A percentile compares a stretch with the other conserved stretches of the same genome.
These are phyloP conservation scores for Sylvia borin DNA, from an alignment of 2,797 vertebrate species.

Conservation along the genomic window DNA sequence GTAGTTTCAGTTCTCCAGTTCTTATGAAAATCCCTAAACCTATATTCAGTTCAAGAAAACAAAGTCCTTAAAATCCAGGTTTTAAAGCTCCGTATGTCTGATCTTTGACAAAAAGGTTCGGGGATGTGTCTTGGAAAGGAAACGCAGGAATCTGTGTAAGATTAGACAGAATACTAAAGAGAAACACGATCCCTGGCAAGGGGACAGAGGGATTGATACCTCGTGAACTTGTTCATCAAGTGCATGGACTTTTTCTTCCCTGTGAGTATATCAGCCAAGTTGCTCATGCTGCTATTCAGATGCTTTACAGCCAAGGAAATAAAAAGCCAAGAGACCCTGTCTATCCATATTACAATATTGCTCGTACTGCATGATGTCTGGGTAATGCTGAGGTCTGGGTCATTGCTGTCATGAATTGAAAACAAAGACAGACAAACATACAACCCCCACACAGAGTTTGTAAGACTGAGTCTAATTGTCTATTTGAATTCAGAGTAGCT, in stretches of 20 bases:
- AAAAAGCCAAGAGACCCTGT: background rate
- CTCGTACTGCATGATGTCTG: background rate
- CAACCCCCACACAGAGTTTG: background rate
- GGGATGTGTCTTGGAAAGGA: background rate
- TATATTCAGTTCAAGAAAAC: background rate
- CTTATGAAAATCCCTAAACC: background rate
- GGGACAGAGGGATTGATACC: background rate
- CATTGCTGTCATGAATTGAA: background rate
- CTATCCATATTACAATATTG: background rate
- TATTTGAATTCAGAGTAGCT: background rate
- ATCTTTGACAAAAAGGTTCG: background rate
- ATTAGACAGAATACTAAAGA: conserved; percentile 5
- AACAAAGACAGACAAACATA: background rate
- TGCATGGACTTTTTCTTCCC: background rate
- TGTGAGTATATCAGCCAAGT: background rate
- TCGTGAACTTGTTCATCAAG: background rate
- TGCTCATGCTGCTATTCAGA: background rate
- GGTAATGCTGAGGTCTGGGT: background rate
- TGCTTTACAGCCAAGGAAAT: background rate
- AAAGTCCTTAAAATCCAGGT: background rate
- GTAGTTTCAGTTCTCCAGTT: background rate
- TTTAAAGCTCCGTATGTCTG: background rate
- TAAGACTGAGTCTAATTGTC: background rate
- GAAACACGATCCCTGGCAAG: background rate
- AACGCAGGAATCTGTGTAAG: background rate